Base-by-base conservation (phyloP, 2,888 invertebrate genomes). In the Hydriomena furcata region DNA sequence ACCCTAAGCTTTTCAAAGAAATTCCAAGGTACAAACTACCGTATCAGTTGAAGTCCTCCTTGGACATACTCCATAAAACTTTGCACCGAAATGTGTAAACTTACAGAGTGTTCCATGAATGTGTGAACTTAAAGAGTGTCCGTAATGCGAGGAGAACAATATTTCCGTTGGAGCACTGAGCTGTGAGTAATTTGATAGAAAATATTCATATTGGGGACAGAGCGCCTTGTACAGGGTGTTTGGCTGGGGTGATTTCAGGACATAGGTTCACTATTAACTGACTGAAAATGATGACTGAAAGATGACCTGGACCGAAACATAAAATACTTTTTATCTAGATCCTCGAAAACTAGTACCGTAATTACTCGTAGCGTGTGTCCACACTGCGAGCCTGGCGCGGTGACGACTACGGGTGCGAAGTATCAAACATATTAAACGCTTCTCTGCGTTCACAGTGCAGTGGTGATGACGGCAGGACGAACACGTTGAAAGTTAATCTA, bases 121-220 rank as follows among this genome's bases (percentile, higher is more conserved):
- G 73, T 65, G 68, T 51, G 71, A 77, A 81, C 68, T 82, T 79
- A 73, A 73, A 74, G 76, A 75, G 65, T 79, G 79, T 76, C 61
- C 69, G 68, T 66, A 71, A 79, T 79, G 79, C 75, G 79, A 81
- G 77, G 60, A 81, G 80, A 81, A 87, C 89, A 90, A 88, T 90
- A 90, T 89, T 90, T 89, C 86, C 84, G 82, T 78, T 73, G 65
- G 83, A 71, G 73, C 88, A 76, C 73, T 86, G 87, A 87, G 83
- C 82, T 82, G 85, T 78, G 77, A 84, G 76, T 90, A 90, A 90
- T 90, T 84, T 82, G 86, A 89, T 90, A 87, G 85, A 88, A 87
- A 87, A 88, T 87, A 89, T 89, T 89, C 89, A 85, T 83, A 83
- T 82, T 82, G 81, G 84, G 84, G 85, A 83, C 82, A 71, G 70